These are phyloP conservation scores for Maccullochella peelii DNA, from an alignment of 2,113 vertebrate species.

Conservation along the genomic window DNA sequence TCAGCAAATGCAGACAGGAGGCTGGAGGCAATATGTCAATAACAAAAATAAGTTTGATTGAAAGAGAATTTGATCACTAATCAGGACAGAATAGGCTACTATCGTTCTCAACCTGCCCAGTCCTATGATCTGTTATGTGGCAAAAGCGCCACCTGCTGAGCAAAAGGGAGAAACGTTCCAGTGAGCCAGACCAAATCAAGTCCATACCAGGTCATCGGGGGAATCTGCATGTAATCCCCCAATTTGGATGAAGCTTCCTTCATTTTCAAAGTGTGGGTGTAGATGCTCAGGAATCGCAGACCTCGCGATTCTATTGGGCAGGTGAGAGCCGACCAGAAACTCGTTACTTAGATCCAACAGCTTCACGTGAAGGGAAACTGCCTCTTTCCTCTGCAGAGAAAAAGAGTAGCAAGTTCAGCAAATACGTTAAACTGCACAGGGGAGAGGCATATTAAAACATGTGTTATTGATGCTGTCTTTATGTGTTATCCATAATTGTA, in stretches of 20 bases:
- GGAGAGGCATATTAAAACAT: background rate
- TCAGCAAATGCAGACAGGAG: background rate
- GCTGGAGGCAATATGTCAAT: background rate
- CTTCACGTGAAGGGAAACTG: conserved; percentile 91
- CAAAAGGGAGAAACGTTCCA: background rate
- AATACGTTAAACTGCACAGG: background rate
- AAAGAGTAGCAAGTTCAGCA: conserved; percentile 1
- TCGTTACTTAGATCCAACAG: conserved; percentile 92
- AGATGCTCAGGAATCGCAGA: conserved; percentile 89
- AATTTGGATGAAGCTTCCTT: conserved; percentile 88
- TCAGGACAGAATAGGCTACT: background rate
- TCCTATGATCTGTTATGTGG: background rate
- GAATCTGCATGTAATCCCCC: conserved; percentile 91
- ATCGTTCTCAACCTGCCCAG: background rate
- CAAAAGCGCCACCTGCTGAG: conserved; percentile 68
- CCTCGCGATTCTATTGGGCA: conserved; percentile 91
- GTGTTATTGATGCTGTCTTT: background rate
- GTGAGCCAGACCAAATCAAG: background rate
- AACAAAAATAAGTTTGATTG: background rate
- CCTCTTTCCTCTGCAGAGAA: conserved; percentile 88
- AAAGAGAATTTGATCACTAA: background rate
- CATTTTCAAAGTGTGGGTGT: conserved; percentile 84
- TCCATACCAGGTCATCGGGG: conserved; percentile 90
- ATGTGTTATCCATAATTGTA: background rate
- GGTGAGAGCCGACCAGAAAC: conserved; percentile 90